A percentile compares a stretch with the other conserved stretches of the same genome.
phyloP scores from a whole-genome alignment of 2,888 invertebrate species.

The Rhorus exstirpatorius region DNA sequence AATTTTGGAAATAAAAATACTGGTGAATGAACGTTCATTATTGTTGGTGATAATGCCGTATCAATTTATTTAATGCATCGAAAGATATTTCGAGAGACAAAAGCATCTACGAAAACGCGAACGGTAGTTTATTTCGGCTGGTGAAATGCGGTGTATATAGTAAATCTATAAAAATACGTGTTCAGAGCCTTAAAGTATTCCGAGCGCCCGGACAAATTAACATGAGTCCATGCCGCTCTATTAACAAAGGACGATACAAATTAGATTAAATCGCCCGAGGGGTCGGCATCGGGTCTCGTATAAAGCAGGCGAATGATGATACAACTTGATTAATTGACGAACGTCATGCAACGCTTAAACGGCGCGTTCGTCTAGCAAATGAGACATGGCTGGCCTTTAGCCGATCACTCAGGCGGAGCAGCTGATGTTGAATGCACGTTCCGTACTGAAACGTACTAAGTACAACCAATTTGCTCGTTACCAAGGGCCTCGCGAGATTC shows the following conservation, averaged over 20 bases:
- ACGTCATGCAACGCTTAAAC: slow-evolving; percentile 85
- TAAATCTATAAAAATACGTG: neutral
- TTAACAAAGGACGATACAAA: slow-evolving; percentile 86
- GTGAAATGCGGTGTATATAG: slow-evolving; percentile 9
- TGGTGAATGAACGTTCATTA: neutral
- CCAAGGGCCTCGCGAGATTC: slow-evolving; percentile 1
- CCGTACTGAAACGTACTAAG: slow-evolving; percentile 14
- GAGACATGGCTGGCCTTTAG: slow-evolving; percentile 66
- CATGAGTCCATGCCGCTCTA: slow-evolving; percentile 80
- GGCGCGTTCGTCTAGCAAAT: slow-evolving; percentile 79
- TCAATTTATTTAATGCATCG: neutral
- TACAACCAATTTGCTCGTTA: slow-evolving; percentile 38
- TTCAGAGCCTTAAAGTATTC: slow-evolving; percentile 40
- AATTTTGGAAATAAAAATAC: slow-evolving; percentile 6
- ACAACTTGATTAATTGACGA: slow-evolving; percentile 85
- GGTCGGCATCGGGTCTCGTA: slow-evolving; percentile 82
- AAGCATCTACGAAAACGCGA: slow-evolving; percentile 61
- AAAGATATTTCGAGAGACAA: slow-evolving; percentile 46
- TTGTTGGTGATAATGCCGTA: neutral
- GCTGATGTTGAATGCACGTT: slow-evolving; percentile 33
- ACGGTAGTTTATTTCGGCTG: slow-evolving; percentile 83
- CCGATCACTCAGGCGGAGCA: slow-evolving; percentile 65
- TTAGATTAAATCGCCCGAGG: slow-evolving; percentile 86
- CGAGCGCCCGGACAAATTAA: slow-evolving; percentile 82
- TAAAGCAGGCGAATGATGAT: slow-evolving; percentile 83